Percentiles rank a stretch among this genome's conserved stretches.
phyloP scores from a whole-genome alignment of 1,140 invertebrate genomes.

The Lasioglossum baleicum region DNA sequence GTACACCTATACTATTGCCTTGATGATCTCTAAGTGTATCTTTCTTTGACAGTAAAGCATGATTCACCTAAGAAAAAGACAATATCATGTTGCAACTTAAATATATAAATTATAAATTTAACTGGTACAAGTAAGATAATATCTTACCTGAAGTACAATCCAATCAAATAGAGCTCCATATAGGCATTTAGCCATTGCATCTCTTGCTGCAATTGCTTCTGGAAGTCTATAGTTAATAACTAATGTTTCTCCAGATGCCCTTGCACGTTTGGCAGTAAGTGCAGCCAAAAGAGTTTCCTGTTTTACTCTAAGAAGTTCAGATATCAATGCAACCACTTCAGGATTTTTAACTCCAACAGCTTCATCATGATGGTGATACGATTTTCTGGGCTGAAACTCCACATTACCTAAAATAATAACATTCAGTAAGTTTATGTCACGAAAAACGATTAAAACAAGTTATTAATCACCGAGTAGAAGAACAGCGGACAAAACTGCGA shows the following conservation, averaged over 20 bases:
- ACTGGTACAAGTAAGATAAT: too few species aligned
- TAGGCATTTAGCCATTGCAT: constrained; percentile 98
- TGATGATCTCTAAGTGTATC: constrained; percentile 89
- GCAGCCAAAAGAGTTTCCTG: constrained; percentile 93
- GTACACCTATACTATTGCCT: constrained; percentile 94
- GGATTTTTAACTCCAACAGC: constrained; percentile 95
- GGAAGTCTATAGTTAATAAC: constrained; percentile 90
- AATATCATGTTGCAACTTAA: too few species aligned
- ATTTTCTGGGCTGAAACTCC: constrained; percentile 92
- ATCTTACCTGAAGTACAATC: constrained; percentile 96
- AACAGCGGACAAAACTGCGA: constrained; percentile 95
- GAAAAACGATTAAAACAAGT: constrained; percentile 19
- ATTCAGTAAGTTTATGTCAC: too few species aligned
- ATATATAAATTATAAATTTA: neutral
- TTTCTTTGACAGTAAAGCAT: constrained; percentile 91
- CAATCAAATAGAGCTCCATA: constrained; percentile 98
- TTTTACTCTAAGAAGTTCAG: constrained; percentile 92
- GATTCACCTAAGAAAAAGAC: constrained; percentile 84
- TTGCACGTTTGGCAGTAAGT: constrained; percentile 91
- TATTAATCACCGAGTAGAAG: constrained; percentile 85
- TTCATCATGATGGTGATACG: constrained; percentile 96
- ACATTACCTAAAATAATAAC: constrained; percentile 87
- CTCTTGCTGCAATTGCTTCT: constrained; percentile 94
- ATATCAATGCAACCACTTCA: constrained; percentile 92
- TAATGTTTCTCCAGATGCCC: constrained; percentile 93